These are phyloP conservation scores for Lycocerus yunnanus DNA, from an alignment of 2,888 invertebrate genomes.

Conservation along the genomic window DNA sequence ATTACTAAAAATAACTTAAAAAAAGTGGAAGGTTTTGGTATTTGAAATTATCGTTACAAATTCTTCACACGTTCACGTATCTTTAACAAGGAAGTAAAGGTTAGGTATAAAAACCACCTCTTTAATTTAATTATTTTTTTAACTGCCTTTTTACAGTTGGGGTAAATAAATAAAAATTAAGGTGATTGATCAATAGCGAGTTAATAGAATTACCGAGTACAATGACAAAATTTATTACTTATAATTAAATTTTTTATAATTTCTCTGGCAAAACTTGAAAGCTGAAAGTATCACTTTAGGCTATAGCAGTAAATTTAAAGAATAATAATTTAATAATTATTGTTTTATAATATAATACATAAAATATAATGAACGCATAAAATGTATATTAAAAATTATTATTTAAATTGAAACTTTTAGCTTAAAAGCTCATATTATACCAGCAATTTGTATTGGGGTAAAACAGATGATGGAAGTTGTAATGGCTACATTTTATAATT, in stretches of 20 bases:
- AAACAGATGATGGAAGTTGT: neutral
- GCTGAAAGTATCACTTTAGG: neutral
- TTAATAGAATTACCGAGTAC: neutral
- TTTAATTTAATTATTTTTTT: neutral
- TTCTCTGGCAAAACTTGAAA: neutral
- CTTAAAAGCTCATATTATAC: neutral
- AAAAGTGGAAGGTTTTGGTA: too few relatives aligned
- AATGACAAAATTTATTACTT: neutral
- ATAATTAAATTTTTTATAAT: neutral
- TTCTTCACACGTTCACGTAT: neutral
- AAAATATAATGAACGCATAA: neutral
- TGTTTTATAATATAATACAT: neutral
- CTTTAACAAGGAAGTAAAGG: neutral
- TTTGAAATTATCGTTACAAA: neutral
- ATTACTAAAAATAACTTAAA: too few relatives aligned
- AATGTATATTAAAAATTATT: neutral
- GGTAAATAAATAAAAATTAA: neutral
- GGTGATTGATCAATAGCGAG: neutral
- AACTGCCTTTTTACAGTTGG: neutral
- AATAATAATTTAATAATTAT: neutral
- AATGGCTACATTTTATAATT: neutral
- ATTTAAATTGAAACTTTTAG: neutral
- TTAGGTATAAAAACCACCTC: neutral
- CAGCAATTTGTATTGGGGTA: neutral
- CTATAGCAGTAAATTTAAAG: neutral